Evolutionary conservation across 2,797 vertebrate species (phyloP).

Genomic region (Sphaeramia orbicularis): DNA sequence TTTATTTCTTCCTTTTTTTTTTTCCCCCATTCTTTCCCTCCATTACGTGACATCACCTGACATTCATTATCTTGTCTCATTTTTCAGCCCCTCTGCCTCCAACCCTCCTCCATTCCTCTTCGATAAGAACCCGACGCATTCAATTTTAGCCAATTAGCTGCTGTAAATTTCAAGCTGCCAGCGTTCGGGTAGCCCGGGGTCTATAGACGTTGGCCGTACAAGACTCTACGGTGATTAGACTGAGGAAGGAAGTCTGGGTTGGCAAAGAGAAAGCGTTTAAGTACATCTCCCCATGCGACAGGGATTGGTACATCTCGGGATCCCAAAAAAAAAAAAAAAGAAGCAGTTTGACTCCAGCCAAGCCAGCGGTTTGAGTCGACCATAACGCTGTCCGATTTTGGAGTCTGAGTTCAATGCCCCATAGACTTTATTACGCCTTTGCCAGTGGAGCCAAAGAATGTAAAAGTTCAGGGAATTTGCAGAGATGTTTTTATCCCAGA

Average conservation of each 20-base stretch:
- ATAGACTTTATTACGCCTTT: constrained; percentile 61
- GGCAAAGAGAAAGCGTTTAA: constrained; percentile 48
- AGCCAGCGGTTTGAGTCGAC: constrained; percentile 64
- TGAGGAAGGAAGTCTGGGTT: constrained; percentile 16
- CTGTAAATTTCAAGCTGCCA: constrained; percentile 77
- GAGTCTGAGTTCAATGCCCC: constrained; percentile 61
- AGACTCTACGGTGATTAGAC: constrained; percentile 58
- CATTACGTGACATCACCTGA: constrained; percentile 72
- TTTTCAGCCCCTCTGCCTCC: constrained; percentile 50
- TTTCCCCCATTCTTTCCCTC: constrained; percentile 31
- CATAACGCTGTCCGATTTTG: constrained; percentile 52
- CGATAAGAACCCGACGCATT: constrained; percentile 77
- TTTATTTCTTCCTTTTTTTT: constrained; percentile 33
- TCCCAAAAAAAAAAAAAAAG: constrained; percentile 31
- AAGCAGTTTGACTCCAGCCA: constrained; percentile 40
- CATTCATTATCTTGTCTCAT: constrained; percentile 71
- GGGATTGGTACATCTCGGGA: constrained; percentile 57
- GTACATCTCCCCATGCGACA: constrained; percentile 37
- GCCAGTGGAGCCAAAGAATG: constrained; percentile 44
- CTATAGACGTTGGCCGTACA: constrained; percentile 40
- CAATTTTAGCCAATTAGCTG: constrained; percentile 78
- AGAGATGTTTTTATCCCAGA: constrained; percentile 29
- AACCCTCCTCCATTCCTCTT: constrained; percentile 42
- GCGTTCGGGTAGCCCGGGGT: constrained; percentile 38
- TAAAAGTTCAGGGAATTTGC: constrained; percentile 52